These are phyloP conservation scores for Diadromus collaris DNA, from an alignment of 2,888 invertebrate species.

Conservation along the genomic window DNA sequence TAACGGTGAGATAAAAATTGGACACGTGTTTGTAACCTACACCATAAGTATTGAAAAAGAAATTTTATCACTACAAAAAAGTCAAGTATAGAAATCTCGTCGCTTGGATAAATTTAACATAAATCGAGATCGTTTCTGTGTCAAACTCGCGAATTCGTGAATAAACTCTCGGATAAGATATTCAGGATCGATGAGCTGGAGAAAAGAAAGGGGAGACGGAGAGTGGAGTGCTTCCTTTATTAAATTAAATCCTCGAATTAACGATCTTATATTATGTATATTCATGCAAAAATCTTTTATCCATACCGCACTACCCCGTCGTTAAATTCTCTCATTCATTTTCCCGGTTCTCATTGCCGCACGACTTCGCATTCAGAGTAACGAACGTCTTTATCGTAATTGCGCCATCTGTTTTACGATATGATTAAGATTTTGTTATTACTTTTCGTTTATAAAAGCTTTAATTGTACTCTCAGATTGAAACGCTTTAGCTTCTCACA, in stretches of 20 bases:
- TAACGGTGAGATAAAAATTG: too few relatives aligned
- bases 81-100: not conserved
- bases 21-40: too few relatives aligned
- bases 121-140: constrained; percentile 13
- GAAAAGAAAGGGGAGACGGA: constrained; percentile 3
- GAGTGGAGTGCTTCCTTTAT: constrained; percentile 11
- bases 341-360: not conserved
- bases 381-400: constrained; percentile 5
- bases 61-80: too few relatives aligned
- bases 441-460: too few relatives aligned
- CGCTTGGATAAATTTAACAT: not conserved
- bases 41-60: too few relatives aligned
- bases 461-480: too few relatives aligned
- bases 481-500: too few relatives aligned
- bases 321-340: constrained; percentile 11
- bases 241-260: constrained; percentile 38
- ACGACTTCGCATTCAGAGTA: not conserved
- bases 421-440: too few relatives aligned
- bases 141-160: constrained; percentile 6
- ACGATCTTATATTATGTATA: constrained; percentile 10
- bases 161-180: constrained; percentile 13
- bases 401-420: constrained; percentile 2
- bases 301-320: not conserved
- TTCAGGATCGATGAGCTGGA: not conserved
- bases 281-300: not conserved